A percentile compares a stretch with the other conserved stretches of the same genome.
Evolutionary conservation across 1,140 invertebrate species (phyloP).

Genomic region (Anadara kagoshimensis): DNA sequence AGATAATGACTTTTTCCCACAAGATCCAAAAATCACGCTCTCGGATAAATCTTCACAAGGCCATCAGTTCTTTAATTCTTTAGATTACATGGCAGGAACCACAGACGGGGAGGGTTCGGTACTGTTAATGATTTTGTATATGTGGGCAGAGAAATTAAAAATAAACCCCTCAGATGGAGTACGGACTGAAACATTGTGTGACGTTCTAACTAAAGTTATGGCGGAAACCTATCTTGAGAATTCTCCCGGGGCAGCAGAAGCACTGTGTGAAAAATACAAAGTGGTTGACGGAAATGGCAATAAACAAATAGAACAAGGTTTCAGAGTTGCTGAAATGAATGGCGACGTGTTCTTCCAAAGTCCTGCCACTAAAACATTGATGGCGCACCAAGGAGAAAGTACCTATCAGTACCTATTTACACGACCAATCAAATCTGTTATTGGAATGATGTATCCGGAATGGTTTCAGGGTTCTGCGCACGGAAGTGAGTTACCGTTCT

Average conservation of each 20-base stretch:
- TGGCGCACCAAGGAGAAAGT: slow-evolving; percentile 17
- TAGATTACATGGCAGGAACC: slow-evolving; percentile 42
- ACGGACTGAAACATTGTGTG: slow-evolving; percentile 27
- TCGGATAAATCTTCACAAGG: slow-evolving; percentile 1
- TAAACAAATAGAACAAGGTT: slow-evolving; percentile 16
- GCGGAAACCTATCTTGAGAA: slow-evolving; percentile 31
- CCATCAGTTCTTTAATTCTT: slow-evolving; percentile 23
- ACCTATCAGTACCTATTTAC: slow-evolving; percentile 46
- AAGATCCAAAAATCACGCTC: slow-evolving; percentile 7
- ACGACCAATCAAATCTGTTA: background rate
- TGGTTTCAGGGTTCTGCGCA: slow-evolving; percentile 45
- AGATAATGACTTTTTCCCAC: slow-evolving; percentile 34
- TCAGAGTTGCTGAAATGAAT: slow-evolving; percentile 31
- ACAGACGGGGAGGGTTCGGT: slow-evolving; percentile 37
- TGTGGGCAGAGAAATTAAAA: slow-evolving; percentile 20
- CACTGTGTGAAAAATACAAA: slow-evolving; percentile 34
- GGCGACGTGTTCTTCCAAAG: slow-evolving; percentile 39
- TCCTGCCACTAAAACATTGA: slow-evolving; percentile 15
- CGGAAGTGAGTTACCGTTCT: slow-evolving; percentile 32
- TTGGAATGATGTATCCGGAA: background rate
- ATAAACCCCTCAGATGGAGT: slow-evolving; percentile 28
- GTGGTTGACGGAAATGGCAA: background rate
- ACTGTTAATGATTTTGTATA: slow-evolving; percentile 11
- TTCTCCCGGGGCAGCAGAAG: slow-evolving; percentile 6
- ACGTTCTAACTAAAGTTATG: slow-evolving; percentile 24